These are phyloP conservation scores for Scatophagus argus DNA, from an alignment of 2,113 vertebrate species.

Conservation along the genomic window DNA sequence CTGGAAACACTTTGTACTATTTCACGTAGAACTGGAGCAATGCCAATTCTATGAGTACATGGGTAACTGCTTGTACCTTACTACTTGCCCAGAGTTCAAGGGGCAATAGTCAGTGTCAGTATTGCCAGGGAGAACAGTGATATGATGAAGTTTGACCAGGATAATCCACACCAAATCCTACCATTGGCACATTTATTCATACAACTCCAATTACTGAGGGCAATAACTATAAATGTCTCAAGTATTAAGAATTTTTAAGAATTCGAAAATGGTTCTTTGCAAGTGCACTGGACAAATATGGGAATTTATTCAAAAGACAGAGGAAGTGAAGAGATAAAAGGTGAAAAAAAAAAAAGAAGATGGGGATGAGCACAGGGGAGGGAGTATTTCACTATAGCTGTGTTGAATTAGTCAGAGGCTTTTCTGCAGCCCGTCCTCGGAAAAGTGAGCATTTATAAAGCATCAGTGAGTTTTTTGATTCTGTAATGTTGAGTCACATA, in stretches of 20 bases:
- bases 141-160: not conserved
- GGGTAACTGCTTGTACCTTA: not conserved
- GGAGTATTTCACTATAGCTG: not conserved
- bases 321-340: not conserved
- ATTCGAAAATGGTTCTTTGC: not conserved
- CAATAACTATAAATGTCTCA: not conserved
- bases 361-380: not conserved
- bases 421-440: constrained; percentile 29
- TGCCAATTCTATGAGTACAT: not conserved
- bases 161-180: not conserved
- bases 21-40: not conserved
- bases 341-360: constrained; percentile 7
- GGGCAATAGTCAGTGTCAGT: not conserved
- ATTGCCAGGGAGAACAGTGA: not conserved
- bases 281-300: not conserved
- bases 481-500: constrained; percentile 31
- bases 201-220: not conserved
- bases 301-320: not conserved
- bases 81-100: constrained; percentile 3
- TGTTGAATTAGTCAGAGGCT: constrained; percentile 37
- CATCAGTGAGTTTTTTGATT: constrained; percentile 41
- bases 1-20: not conserved
- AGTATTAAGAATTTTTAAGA: not conserved
- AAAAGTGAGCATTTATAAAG: constrained; percentile 47
- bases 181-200: not conserved